Evolutionary conservation across 2,113 vertebrate genomes (phyloP).

Genomic region (Mustela lutreola): DNA sequence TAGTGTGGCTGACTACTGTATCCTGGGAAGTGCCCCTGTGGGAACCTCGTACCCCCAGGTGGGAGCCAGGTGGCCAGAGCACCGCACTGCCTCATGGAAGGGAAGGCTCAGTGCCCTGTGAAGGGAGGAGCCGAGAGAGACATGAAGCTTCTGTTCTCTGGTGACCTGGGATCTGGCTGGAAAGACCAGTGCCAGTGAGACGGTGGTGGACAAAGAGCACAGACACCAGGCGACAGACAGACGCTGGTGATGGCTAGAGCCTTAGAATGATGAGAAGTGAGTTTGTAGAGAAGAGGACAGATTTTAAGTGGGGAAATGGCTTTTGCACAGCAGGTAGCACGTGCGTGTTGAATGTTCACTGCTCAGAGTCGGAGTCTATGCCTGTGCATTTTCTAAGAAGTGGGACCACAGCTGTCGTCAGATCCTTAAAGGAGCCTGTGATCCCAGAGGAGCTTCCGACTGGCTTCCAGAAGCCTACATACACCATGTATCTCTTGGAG

Average conservation of each 20-base stretch:
- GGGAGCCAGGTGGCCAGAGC: background rate
- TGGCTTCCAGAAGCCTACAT: background rate
- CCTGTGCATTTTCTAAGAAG: background rate
- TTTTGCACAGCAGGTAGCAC: background rate
- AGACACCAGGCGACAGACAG: background rate
- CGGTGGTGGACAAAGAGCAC: background rate
- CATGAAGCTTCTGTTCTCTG: background rate
- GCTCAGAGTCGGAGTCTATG: accelerated
- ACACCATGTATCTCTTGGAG: accelerated
- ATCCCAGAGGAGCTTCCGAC: background rate
- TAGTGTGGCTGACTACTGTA: background rate
- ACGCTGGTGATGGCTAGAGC: accelerated
- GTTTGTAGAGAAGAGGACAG: background rate
- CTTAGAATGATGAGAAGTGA: accelerated
- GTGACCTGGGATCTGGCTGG: background rate
- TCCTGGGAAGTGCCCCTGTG: background rate
- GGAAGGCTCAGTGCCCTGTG: background rate
- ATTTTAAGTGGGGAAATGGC: background rate
- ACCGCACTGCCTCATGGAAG: background rate
- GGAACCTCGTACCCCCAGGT: background rate
- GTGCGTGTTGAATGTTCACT: accelerated
- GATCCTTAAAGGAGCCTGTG: background rate
- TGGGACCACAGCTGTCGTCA: background rate
- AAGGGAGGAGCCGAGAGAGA: background rate
- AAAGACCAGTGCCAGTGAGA: background rate